Evolutionary conservation across 1,140 invertebrate species (phyloP).

Genomic region (Drosophila sechellia): DNA sequence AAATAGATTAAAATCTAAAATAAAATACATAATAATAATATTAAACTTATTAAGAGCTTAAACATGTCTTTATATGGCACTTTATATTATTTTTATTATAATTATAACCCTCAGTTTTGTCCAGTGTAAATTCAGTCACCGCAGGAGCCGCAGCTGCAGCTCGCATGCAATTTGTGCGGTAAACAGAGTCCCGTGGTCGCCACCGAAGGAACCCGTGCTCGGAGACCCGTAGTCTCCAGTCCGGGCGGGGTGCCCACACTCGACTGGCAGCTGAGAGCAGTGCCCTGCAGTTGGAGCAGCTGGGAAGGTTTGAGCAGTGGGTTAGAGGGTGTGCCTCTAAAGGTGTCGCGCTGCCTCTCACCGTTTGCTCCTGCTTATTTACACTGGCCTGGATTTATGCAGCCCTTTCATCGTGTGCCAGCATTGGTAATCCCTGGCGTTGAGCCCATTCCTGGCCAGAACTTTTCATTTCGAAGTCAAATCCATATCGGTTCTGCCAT

Average conservation of each 20-base stretch:
- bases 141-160: slow-evolving; percentile 40
- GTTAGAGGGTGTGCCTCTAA: not conserved
- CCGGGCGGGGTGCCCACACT: slow-evolving; percentile 21
- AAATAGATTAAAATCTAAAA: no score
- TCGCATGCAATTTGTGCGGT: slow-evolving; percentile 61
- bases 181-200: slow-evolving; percentile 37
- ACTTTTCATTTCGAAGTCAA: slow-evolving; percentile 57
- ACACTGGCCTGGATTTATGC: slow-evolving; percentile 37
- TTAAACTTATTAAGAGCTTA: no score
- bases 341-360: slow-evolving; percentile 17
- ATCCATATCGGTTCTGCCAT: slow-evolving; percentile 20
- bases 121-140: slow-evolving; percentile 24
- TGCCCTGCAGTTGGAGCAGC: slow-evolving; percentile 28
- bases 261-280: slow-evolving; percentile 37
- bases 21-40: no score
- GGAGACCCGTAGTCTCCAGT: slow-evolving; percentile 1
- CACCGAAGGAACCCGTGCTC: not conserved
- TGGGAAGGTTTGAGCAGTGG: not conserved
- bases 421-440: slow-evolving; percentile 31
- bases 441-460: slow-evolving; percentile 22
- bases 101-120: not conserved
- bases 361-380: slow-evolving; percentile 1
- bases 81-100: no score
- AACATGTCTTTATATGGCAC: no score
- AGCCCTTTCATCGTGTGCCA: slow-evolving; percentile 4